Evolutionary conservation across 1,140 invertebrate genomes (phyloP).

Genomic region (Micrasema minimum): DNA sequence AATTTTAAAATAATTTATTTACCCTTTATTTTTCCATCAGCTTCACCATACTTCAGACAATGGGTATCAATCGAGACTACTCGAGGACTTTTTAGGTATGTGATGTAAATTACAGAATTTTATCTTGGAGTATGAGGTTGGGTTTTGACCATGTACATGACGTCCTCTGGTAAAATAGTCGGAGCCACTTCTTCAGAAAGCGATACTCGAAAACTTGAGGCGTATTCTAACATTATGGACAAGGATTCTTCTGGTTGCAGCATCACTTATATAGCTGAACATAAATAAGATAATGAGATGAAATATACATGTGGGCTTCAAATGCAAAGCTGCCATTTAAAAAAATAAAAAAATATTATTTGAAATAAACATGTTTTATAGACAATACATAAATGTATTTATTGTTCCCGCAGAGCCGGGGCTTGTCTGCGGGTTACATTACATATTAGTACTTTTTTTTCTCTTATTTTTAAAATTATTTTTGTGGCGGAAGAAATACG

Average conservation of each 20-base stretch:
- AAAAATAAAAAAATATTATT: too few relatives aligned
- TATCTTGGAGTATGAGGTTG: constrained; percentile 65
- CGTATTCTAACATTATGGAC: constrained; percentile 71
- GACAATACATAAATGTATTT: too few relatives aligned
- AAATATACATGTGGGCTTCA: too few relatives aligned
- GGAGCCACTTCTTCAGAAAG: constrained; percentile 66
- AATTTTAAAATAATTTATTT: too few relatives aligned
- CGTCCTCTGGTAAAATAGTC: constrained; percentile 63
- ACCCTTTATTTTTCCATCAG: constrained; percentile 65
- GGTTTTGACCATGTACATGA: constrained; percentile 70
- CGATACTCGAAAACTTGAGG: constrained; percentile 69
- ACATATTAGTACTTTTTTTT: too few relatives aligned
- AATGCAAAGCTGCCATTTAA: not conserved
- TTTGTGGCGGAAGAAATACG: too few relatives aligned
- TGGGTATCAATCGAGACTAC: constrained; percentile 69
- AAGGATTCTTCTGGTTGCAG: constrained; percentile 70
- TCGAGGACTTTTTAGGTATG: constrained; percentile 67
- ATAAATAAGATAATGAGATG: constrained; percentile 41
- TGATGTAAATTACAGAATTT: constrained; percentile 68
- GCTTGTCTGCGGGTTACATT: too few relatives aligned
- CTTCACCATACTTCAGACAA: constrained; percentile 65
- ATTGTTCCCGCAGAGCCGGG: too few relatives aligned
- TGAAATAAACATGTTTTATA: too few relatives aligned
- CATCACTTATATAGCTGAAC: constrained; percentile 73
- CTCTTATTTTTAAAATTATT: too few relatives aligned